Percentiles rank a stretch among this genome's conserved stretches.
phyloP scores from a whole-genome alignment of 2,888 invertebrate species.

The Platynereis dumerilii region DNA sequence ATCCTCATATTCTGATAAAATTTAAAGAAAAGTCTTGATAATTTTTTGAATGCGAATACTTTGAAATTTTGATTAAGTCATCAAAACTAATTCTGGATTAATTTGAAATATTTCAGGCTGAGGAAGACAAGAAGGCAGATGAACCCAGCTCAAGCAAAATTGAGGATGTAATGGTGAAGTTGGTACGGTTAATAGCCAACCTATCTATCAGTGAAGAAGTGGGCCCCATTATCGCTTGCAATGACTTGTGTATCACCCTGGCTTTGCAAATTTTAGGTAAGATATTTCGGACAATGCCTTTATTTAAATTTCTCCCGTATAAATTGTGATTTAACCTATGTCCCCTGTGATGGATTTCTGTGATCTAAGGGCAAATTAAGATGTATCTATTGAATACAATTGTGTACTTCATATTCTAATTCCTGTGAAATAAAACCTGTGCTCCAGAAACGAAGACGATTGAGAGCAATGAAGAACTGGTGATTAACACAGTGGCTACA shows the following conservation, averaged over 20 bases:
- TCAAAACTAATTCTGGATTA: background rate
- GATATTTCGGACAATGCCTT: background rate
- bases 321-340: too few relatives aligned
- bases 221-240: conserved; percentile 71
- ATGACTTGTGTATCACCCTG: conserved; percentile 56
- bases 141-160: conserved; percentile 35
- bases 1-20: too few relatives aligned
- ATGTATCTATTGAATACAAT: too few relatives aligned
- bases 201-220: conserved; percentile 80
- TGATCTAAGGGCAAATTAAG: too few relatives aligned
- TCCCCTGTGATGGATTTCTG: too few relatives aligned
- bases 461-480: conserved; percentile 71
- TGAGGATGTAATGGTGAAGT: conserved; percentile 66
- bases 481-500: conserved; percentile 80
- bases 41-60: background rate
- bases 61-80: background rate
- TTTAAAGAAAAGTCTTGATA: too few relatives aligned
- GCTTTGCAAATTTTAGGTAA: conserved; percentile 60
- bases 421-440: too few relatives aligned
- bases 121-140: background rate
- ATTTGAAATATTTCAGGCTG: background rate
- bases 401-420: too few relatives aligned
- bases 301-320: too few relatives aligned
- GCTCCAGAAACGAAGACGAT: conserved; percentile 52
- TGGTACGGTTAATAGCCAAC: conserved; percentile 84